Conservation (phyloP, 2,888 invertebrate species). For the Calameuta idolon region DNA sequence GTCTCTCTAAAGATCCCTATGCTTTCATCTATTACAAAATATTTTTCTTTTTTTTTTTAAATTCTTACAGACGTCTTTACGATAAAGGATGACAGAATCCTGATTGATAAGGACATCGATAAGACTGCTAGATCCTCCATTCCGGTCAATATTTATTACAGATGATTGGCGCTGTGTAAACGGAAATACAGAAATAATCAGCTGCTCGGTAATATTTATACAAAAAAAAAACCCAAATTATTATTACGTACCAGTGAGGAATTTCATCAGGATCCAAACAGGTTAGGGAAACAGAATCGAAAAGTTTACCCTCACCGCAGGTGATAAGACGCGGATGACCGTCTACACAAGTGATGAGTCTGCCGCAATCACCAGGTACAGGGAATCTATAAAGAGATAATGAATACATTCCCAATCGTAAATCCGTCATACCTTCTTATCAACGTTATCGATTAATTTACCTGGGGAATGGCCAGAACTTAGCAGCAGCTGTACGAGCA, state of each 20-base stretch:
- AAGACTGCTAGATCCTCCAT: background rate
- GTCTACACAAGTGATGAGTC: slow-evolving; percentile 91
- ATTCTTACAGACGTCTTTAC: background rate
- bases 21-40: background rate
- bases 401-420: background rate
- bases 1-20: background rate
- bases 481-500: slow-evolving; percentile 82
- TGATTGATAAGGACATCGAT: background rate
- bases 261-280: slow-evolving; percentile 82
- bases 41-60: background rate
- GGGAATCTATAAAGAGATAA: slow-evolving; percentile 71
- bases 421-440: background rate
- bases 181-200: background rate
- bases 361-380: slow-evolving; percentile 87
- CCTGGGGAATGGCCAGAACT: slow-evolving; percentile 93
- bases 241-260: slow-evolving; percentile 61
- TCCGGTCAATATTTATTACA: slow-evolving; percentile 32
- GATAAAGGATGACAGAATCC: background rate
- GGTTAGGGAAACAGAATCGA: slow-evolving; percentile 85
- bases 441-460: slow-evolving; percentile 25
- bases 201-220: background rate
- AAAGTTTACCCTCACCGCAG: slow-evolving; percentile 89
- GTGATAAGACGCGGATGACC: slow-evolving; percentile 88
- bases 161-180: slow-evolving; percentile 47
- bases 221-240: slow-evolving; percentile 3